Evolutionary conservation across 2,888 invertebrate genomes (phyloP).

Genomic region (Netelia virgata): DNA sequence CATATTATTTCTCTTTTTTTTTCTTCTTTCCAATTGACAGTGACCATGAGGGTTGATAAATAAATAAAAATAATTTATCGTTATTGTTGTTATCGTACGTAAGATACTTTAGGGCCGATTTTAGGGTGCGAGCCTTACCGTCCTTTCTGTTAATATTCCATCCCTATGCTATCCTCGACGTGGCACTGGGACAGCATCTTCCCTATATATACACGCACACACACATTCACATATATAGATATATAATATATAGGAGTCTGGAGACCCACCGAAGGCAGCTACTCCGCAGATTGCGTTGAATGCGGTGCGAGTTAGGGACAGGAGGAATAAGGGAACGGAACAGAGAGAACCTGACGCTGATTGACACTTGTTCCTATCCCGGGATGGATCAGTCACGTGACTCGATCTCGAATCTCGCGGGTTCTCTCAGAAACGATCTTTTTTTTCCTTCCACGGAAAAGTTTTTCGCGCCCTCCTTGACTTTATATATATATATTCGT

Average conservation of each 20-base stretch:
- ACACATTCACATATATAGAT: neutral
- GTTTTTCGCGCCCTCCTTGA: neutral
- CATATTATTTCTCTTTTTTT: too few relatives aligned
- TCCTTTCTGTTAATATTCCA: too few relatives aligned
- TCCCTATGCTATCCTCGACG: neutral
- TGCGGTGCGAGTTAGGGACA: slow-evolving; percentile 60
- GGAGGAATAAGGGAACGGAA: neutral
- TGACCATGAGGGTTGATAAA: too few relatives aligned
- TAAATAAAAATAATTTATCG: too few relatives aligned
- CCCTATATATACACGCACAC: neutral
- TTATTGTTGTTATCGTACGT: too few relatives aligned
- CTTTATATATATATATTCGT: neutral
- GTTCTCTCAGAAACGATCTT: slow-evolving; percentile 25
- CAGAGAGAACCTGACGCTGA: slow-evolving; percentile 74
- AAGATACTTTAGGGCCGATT: too few relatives aligned
- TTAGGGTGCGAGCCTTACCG: too few relatives aligned
- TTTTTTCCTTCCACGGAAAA: neutral
- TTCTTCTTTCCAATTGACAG: too few relatives aligned
- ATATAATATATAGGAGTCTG: slow-evolving; percentile 32
- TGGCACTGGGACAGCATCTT: neutral
- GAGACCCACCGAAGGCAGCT: slow-evolving; percentile 62
- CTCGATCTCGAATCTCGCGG: slow-evolving; percentile 50
- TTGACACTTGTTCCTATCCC: slow-evolving; percentile 82
- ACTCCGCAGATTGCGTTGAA: slow-evolving; percentile 76
- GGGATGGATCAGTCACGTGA: slow-evolving; percentile 73